Percentiles rank a stretch among this genome's conserved stretches.
phyloP scores from a whole-genome alignment of 2,113 vertebrate genomes.

The Silurus asotus region DNA sequence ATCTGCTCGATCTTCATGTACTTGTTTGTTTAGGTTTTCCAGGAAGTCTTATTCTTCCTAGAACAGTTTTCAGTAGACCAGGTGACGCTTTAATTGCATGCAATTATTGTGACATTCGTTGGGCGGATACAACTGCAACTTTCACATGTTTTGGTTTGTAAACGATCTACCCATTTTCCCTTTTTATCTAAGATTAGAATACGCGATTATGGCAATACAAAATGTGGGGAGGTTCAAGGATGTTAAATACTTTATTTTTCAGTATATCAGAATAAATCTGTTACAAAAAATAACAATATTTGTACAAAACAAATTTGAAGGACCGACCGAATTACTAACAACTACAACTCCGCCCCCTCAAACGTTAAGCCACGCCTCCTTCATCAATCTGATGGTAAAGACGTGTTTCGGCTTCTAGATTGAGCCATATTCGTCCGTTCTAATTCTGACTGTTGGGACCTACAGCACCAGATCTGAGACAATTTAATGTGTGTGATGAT shows the following conservation, averaged over 20 bases:
- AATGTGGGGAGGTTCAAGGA: not conserved
- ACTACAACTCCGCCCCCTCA: not conserved
- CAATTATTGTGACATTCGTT: not conserved
- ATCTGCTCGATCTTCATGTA: not conserved
- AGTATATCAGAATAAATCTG: not conserved
- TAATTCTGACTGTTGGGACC: too few relatives aligned
- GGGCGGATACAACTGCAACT: too few relatives aligned
- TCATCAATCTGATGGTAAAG: not conserved
- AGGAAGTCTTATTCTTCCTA: not conserved
- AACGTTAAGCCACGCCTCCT: not conserved
- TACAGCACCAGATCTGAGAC: too few relatives aligned
- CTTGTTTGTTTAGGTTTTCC: not conserved
- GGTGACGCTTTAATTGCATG: not conserved
- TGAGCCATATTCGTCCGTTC: not conserved
- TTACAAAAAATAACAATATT: not conserved
- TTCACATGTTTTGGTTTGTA: too few relatives aligned
- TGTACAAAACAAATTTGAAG: not conserved
- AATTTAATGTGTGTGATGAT: too few relatives aligned
- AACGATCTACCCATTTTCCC: too few relatives aligned
- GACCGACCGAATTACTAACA: not conserved
- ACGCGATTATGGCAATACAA: too few relatives aligned
- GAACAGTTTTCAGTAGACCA: not conserved
- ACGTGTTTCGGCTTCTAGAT: not conserved
- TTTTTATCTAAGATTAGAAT: too few relatives aligned
- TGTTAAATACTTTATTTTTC: not conserved